These are phyloP conservation scores for Varroa destructor DNA, from an alignment of 1,140 invertebrate genomes.

Conservation along the genomic window DNA sequence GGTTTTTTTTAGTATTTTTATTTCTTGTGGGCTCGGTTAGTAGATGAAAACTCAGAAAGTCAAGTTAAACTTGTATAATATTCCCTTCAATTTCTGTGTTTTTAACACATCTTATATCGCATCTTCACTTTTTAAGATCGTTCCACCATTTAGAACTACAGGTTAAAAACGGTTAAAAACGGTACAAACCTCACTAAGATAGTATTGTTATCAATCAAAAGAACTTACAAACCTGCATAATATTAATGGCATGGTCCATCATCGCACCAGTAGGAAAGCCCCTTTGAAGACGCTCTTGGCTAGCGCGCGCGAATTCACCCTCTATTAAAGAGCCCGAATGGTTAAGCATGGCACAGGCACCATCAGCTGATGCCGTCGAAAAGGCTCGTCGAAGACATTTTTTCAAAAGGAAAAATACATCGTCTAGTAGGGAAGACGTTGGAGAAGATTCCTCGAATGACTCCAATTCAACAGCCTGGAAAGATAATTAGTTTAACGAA, in stretches of 20 bases:
- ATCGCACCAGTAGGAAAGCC: conserved; percentile 75
- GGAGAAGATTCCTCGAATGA: conserved; percentile 52
- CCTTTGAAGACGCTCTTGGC: conserved; percentile 56
- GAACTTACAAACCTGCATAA: conserved; percentile 44
- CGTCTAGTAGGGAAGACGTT: conserved; percentile 86
- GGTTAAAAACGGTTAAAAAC: no score
- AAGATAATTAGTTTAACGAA: conserved; percentile 7
- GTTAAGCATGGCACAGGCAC: conserved; percentile 90
- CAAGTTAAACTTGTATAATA: no score
- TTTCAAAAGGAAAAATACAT: conserved; percentile 92
- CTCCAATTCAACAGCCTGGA: conserved; percentile 68
- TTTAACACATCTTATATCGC: no score
- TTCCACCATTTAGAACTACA: no score
- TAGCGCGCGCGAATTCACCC: conserved; percentile 61
- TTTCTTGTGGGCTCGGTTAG: conserved; percentile 52
- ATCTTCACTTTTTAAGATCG: no score
- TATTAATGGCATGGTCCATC: conserved; percentile 51
- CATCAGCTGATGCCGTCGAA: conserved; percentile 79
- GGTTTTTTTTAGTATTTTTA: conserved; percentile 55
- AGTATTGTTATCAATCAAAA: no score
- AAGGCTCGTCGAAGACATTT: conserved; percentile 83
- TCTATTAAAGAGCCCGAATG: conserved; percentile 77
- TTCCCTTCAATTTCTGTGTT: no score
- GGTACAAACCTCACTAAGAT: no score
- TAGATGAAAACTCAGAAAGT: no score